These are phyloP conservation scores for Etheostoma perlongum DNA, from an alignment of 2,797 vertebrate genomes.

Conservation along the genomic window DNA sequence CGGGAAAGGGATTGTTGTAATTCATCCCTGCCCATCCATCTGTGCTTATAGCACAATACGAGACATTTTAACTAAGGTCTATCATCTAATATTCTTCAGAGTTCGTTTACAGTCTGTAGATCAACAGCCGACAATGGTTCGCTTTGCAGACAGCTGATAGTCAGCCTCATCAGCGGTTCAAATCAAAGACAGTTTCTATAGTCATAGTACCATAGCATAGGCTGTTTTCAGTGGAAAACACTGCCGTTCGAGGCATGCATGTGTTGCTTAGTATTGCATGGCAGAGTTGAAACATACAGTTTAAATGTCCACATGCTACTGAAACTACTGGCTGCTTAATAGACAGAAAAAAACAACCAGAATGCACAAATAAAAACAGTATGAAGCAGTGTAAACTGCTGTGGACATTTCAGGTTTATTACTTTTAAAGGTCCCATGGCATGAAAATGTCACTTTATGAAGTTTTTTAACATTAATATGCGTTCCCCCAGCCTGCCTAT, in stretches of 20 bases:
- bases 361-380: neutral
- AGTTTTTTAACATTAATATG: too few species aligned
- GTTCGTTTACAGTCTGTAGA: conserved; percentile 37
- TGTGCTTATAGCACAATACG: neutral
- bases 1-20: neutral
- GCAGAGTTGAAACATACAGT: neutral
- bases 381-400: neutral
- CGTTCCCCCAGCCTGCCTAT: too few species aligned
- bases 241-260: conserved; percentile 8
- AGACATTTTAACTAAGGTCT: conserved; percentile 14
- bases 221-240: conserved; percentile 8
- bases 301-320: conserved; percentile 18
- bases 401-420: neutral
- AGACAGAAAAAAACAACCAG: neutral
- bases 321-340: conserved; percentile 24
- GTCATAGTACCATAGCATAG: neutral
- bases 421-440: too few species aligned
- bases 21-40: neutral
- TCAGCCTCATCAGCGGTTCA: neutral
- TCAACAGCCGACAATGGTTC: neutral
- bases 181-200: neutral
- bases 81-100: neutral
- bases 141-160: neutral
- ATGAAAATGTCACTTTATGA: too few species aligned
- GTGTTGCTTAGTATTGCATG: conserved; percentile 39